Conservation (phyloP, 2,113 vertebrate genomes). For the Peucedramus taeniatus region DNA sequence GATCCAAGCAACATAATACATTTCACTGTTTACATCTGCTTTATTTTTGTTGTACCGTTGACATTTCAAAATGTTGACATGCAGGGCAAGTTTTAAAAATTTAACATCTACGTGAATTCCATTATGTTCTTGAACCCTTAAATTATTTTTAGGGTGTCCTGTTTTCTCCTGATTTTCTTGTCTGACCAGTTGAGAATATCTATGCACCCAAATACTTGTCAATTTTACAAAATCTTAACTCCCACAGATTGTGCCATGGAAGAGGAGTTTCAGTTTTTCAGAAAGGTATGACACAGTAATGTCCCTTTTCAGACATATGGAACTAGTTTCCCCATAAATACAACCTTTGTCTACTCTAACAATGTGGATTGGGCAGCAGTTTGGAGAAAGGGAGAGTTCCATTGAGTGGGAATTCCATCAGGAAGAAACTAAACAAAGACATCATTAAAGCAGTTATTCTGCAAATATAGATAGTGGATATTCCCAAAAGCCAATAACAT, state of each 20-base stretch:
- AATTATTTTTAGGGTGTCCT: neutral
- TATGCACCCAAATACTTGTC: neutral
- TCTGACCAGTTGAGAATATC: neutral
- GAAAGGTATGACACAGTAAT: neutral
- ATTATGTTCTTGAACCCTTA: neutral
- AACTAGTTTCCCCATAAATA: neutral
- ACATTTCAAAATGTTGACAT: conserved; percentile 13
- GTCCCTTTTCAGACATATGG: neutral
- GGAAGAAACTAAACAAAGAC: neutral
- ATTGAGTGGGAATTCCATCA: neutral
- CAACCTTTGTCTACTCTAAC: neutral
- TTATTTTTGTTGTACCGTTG: conserved; percentile 43
- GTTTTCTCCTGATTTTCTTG: neutral
- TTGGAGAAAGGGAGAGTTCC: neutral
- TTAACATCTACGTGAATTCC: neutral
- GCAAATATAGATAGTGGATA: neutral
- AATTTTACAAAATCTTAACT: neutral
- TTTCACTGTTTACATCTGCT: conserved; percentile 44
- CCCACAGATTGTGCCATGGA: neutral
- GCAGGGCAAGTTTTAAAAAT: neutral
- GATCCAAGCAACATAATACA: conserved; percentile 35
- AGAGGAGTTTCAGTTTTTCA: neutral
- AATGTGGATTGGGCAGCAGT: neutral
- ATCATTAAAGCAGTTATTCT: neutral
- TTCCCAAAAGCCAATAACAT: neutral